Conservation (phyloP, 2,113 vertebrate genomes). For the Sardina pilchardus region DNA sequence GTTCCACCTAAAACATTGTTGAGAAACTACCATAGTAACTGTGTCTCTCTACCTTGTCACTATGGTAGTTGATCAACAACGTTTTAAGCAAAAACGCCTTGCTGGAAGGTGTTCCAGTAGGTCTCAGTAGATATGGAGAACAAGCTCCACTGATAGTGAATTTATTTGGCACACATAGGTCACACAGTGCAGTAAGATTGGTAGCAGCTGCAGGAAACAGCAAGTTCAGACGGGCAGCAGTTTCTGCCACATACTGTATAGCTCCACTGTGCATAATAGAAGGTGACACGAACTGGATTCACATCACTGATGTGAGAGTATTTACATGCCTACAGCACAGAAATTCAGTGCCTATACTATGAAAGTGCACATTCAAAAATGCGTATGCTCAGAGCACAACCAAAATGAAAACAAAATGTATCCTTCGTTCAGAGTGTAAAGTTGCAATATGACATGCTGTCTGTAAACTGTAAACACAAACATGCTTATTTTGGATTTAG, state of each 20-base stretch:
- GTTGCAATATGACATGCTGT: background rate
- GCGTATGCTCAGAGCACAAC: background rate
- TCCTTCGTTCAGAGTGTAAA: background rate
- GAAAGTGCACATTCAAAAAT: constrained; percentile 9
- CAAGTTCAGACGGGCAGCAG: background rate
- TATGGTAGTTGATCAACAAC: no score
- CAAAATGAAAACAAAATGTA: background rate
- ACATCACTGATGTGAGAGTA: background rate
- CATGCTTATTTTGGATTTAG: constrained; percentile 7
- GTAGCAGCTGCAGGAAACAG: background rate
- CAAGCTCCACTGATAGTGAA: background rate
- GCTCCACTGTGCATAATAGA: background rate
- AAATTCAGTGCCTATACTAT: background rate
- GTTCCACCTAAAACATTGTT: no score
- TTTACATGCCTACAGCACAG: background rate
- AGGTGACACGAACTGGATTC: background rate
- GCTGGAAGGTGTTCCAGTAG: background rate
- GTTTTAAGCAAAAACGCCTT: no score
- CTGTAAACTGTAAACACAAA: constrained; percentile 12
- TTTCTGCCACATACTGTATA: background rate
- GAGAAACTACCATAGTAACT: no score
- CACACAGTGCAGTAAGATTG: background rate
- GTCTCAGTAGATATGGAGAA: background rate
- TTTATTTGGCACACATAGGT: background rate
- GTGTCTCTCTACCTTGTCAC: no score